Evolutionary conservation across 2,888 invertebrate species (phyloP).

Genomic region (Branchinecta sandiegonensis): DNA sequence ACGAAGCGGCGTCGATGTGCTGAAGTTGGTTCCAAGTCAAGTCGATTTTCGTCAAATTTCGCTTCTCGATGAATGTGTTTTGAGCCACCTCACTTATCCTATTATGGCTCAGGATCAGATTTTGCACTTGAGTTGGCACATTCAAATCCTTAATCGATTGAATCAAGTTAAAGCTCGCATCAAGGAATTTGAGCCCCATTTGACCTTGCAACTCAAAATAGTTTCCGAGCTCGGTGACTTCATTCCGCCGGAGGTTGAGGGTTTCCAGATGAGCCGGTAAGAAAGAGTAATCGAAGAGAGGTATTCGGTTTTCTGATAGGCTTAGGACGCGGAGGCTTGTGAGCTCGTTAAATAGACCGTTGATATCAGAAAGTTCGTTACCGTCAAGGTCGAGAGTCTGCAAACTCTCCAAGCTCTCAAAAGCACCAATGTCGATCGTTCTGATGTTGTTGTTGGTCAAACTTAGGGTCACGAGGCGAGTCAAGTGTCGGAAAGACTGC

Average conservation of each 20-base stretch:
- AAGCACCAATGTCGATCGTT: slow-evolving; percentile 60
- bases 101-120: slow-evolving; percentile 57
- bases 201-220: slow-evolving; percentile 30
- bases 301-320: slow-evolving; percentile 59
- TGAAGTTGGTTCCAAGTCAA: slow-evolving; percentile 56
- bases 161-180: slow-evolving; percentile 57
- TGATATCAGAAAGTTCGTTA: slow-evolving; percentile 38
- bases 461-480: slow-evolving; percentile 61
- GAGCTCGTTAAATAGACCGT: slow-evolving; percentile 32
- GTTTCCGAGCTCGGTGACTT: slow-evolving; percentile 39
- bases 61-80: slow-evolving; percentile 52
- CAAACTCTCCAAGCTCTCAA: slow-evolving; percentile 59
- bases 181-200: slow-evolving; percentile 38
- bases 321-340: slow-evolving; percentile 58
- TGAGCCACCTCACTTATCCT: slow-evolving; percentile 52
- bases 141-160: slow-evolving; percentile 51
- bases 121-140: slow-evolving; percentile 56
- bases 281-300: slow-evolving; percentile 65
- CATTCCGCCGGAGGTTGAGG: slow-evolving; percentile 68
- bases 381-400: slow-evolving; percentile 67
- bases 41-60: slow-evolving; percentile 56
- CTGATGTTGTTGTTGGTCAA: slow-evolving; percentile 71
- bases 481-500: slow-evolving; percentile 59
- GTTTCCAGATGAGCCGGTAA: slow-evolving; percentile 58
- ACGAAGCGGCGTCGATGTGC: slow-evolving; percentile 55